Evolutionary conservation across 2,888 invertebrate genomes (phyloP).

Genomic region (Synanthedon formicaeformis): DNA sequence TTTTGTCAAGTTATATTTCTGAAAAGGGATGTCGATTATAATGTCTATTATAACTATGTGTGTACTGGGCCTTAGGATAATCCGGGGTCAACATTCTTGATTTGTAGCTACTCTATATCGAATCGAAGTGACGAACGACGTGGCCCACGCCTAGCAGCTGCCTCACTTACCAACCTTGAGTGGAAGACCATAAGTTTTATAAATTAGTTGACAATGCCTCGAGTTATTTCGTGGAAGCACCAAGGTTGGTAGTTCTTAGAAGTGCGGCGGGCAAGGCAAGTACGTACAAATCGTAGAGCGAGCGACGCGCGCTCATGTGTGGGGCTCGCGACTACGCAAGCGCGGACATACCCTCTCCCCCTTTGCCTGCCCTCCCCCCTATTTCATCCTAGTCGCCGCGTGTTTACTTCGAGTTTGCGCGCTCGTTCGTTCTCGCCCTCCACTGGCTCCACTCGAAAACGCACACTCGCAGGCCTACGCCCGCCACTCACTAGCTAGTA

Average conservation of each 20-base stretch:
- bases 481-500: conserved; percentile 1
- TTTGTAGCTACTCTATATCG: conserved; percentile 2
- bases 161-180: conserved; percentile 33
- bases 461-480: conserved; percentile 1
- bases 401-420: conserved; percentile 14
- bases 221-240: conserved; percentile 61
- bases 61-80: not conserved
- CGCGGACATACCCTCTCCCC: not conserved
- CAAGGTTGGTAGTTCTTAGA: conserved; percentile 64
- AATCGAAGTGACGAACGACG: conserved; percentile 19
- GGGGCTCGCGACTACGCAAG: conserved; percentile 1
- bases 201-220: conserved; percentile 64
- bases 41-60: no score
- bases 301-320: conserved; percentile 5
- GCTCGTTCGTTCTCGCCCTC: conserved; percentile 5
- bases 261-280: conserved; percentile 31
- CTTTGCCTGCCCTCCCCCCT: not conserved
- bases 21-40: no score
- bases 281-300: conserved; percentile 6
- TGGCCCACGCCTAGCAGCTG: conserved; percentile 14
- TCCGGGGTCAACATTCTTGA: conserved; percentile 34
- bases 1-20: no score
- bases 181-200: conserved; percentile 57
- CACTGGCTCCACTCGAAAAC: no score
- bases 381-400: conserved; percentile 1